A percentile compares a stretch with the other conserved stretches of the same genome.
Conservation (phyloP, 2,888 invertebrate species). For the Nesidiocoris tenuis region DNA sequence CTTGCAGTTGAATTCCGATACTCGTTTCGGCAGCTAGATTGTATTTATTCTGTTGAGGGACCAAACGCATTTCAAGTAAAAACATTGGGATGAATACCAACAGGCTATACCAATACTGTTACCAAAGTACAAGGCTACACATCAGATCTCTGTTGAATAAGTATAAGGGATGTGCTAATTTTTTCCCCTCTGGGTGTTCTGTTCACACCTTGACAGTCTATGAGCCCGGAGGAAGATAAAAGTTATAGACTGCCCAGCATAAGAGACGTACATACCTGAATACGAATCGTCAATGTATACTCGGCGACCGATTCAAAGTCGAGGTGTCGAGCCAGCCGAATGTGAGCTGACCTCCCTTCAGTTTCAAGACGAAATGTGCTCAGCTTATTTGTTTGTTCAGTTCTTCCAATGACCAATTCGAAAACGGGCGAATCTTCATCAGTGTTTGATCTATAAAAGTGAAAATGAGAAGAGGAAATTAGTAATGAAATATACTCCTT, state of each 20-base stretch:
- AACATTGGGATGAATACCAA: slow-evolving; percentile 1
- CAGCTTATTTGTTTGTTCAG: slow-evolving; percentile 80
- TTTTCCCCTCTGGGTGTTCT: too few species aligned
- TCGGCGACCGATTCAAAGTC: slow-evolving; percentile 84
- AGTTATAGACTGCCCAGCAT: too few species aligned
- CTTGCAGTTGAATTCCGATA: slow-evolving; percentile 74
- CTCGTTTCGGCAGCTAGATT: slow-evolving; percentile 76
- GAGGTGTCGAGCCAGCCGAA: slow-evolving; percentile 72
- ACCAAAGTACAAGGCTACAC: background rate
- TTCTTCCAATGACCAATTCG: slow-evolving; percentile 76
- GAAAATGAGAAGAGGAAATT: too few species aligned
- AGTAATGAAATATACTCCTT: background rate
- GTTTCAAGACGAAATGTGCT: slow-evolving; percentile 68
- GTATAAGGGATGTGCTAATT: too few species aligned
- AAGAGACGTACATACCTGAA: slow-evolving; percentile 65
- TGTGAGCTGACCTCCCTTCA: slow-evolving; percentile 68
- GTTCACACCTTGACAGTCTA: too few species aligned
- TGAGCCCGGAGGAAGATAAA: too few species aligned
- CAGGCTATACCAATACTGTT: background rate
- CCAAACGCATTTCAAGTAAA: too few species aligned
- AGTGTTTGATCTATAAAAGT: slow-evolving; percentile 65
- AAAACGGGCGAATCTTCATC: slow-evolving; percentile 67
- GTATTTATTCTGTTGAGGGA: slow-evolving; percentile 67
- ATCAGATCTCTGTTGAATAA: background rate
- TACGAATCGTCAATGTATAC: slow-evolving; percentile 79